A percentile compares a stretch with the other conserved stretches of the same genome.
phyloP scores from a whole-genome alignment of 1,140 invertebrate species.

The Pygmarrhopalites habei region DNA sequence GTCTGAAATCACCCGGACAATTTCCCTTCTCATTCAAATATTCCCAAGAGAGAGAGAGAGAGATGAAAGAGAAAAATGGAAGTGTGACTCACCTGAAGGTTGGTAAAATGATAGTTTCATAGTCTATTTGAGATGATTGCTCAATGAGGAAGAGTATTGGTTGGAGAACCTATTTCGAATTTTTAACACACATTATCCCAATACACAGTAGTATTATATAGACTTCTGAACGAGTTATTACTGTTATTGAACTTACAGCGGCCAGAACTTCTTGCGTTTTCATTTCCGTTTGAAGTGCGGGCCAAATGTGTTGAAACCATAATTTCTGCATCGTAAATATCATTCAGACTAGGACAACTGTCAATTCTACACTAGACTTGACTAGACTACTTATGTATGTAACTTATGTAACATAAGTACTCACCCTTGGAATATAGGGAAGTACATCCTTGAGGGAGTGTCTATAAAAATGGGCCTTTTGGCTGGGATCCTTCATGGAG shows the following conservation, averaged over 20 bases:
- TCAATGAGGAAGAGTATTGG: slow-evolving; percentile 82
- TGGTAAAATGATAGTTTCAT: slow-evolving; percentile 71
- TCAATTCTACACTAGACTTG: not conserved
- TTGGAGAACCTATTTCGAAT: too few relatives aligned
- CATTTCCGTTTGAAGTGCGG: slow-evolving; percentile 76
- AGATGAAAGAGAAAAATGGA: too few relatives aligned
- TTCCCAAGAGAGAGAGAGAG: too few relatives aligned
- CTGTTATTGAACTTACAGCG: too few relatives aligned
- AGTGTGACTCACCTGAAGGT: slow-evolving; percentile 59
- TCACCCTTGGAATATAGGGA: slow-evolving; percentile 82
- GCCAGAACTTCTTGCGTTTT: slow-evolving; percentile 76
- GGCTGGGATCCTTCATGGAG: slow-evolving; percentile 79
- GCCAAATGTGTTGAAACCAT: slow-evolving; percentile 90
- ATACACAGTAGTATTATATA: too few relatives aligned
- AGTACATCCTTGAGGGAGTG: slow-evolving; percentile 75
- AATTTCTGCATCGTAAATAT: slow-evolving; percentile 81
- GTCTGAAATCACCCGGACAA: slow-evolving; percentile 43
- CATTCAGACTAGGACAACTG: too few relatives aligned
- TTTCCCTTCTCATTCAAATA: too few relatives aligned
- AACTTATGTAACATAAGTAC: too few relatives aligned
- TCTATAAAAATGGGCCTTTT: slow-evolving; percentile 84
- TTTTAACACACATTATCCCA: too few relatives aligned
- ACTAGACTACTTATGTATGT: not conserved
- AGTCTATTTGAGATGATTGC: slow-evolving; percentile 73
- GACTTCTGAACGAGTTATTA: too few relatives aligned